phyloP scores from a whole-genome alignment of 2,888 invertebrate genomes.

The Limenitis camilla region DNA sequence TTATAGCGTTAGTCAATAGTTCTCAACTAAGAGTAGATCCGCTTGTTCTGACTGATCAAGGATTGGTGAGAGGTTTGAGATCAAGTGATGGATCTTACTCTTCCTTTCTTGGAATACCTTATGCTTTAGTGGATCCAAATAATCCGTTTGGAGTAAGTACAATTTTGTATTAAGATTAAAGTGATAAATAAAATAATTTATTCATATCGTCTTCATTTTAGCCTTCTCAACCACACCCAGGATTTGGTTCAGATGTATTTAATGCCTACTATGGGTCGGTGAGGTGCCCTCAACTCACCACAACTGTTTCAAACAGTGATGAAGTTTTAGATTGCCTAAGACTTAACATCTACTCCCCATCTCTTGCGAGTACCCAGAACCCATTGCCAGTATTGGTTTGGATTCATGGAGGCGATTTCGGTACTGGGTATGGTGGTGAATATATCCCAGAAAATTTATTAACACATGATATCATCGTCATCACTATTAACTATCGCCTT shows the following conservation, averaged over 20 bases:
- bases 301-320: conserved; percentile 28
- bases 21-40: conserved; percentile 53
- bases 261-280: conserved; percentile 48
- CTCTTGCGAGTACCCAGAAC: conserved; percentile 43
- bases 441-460: conserved; percentile 48
- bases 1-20: conserved; percentile 28
- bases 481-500: conserved; percentile 60
- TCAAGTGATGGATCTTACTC: conserved; percentile 57
- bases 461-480: conserved; percentile 51
- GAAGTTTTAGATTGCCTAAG: conserved; percentile 76
- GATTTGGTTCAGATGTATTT: conserved; percentile 47
- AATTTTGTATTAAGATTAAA: background rate
- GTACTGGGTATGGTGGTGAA: conserved; percentile 42
- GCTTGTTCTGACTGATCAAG: conserved; percentile 54
- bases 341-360: conserved; percentile 74
- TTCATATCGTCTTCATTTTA: background rate
- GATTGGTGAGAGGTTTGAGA: conserved; percentile 53
- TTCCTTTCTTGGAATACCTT: conserved; percentile 59
- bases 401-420: conserved; percentile 60
- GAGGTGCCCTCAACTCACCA: conserved; percentile 50
- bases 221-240: too few relatives aligned
- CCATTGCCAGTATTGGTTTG: conserved; percentile 61
- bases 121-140: conserved; percentile 48
- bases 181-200: background rate
- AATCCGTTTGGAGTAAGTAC: conserved; percentile 64